Evolutionary conservation across 1,140 invertebrate genomes (phyloP).

Genomic region (Papilio polyxenes): DNA sequence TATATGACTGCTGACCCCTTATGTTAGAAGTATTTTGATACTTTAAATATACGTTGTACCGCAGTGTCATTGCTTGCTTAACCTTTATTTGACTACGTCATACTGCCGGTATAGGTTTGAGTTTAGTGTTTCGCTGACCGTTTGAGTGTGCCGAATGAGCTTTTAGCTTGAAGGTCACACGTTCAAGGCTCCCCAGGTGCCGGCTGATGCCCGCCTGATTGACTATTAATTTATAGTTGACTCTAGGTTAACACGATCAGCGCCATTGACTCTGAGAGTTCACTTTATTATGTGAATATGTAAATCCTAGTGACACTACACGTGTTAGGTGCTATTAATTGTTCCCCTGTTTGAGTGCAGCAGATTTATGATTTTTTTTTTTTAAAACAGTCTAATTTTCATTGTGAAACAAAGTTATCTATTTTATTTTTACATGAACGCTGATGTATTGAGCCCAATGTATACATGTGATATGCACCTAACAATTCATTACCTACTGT

Average conservation of each 20-base stretch:
- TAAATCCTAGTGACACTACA: no score
- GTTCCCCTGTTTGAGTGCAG: background rate
- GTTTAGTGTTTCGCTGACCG: conserved; percentile 5
- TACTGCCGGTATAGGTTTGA: conserved; percentile 10
- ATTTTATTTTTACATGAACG: no score
- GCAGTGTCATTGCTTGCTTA: conserved; percentile 16
- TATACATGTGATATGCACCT: no score
- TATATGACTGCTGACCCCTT: background rate
- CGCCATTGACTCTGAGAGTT: background rate
- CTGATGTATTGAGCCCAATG: no score
- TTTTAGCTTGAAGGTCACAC: conserved; percentile 27
- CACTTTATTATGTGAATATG: background rate
- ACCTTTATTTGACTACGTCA: conserved; percentile 8
- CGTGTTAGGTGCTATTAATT: background rate
- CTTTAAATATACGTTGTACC: background rate
- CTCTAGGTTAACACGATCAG: background rate
- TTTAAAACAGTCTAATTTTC: no score
- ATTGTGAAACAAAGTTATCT: no score
- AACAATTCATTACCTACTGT: no score
- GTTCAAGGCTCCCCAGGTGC: conserved; percentile 16
- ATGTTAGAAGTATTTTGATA: background rate
- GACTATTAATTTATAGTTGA: conserved; percentile 7
- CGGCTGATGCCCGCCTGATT: conserved; percentile 22
- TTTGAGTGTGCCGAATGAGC: conserved; percentile 13
- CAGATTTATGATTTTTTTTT: no score